Percentiles rank a stretch among this genome's conserved stretches.
Evolutionary conservation across 2,797 vertebrate genomes (phyloP).

Genomic region (Sarcoramphus papa): DNA sequence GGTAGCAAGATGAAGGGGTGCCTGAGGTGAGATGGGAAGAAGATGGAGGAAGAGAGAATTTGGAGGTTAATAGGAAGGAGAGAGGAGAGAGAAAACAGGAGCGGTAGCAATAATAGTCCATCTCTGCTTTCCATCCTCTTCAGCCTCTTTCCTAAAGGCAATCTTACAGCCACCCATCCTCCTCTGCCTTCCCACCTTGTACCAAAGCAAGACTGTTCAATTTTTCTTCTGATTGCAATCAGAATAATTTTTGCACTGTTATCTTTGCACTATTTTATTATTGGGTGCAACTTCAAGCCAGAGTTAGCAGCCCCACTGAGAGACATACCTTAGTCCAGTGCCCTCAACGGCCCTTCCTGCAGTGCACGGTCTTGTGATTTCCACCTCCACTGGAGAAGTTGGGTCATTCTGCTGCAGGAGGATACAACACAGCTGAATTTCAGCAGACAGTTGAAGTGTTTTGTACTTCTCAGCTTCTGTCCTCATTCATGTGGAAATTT

Average conservation of each 20-base stretch:
- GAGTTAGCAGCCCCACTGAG: neutral
- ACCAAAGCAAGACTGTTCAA: neutral
- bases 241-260: neutral
- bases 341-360: neutral
- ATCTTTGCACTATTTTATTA: neutral
- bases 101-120: rapidly evolving
- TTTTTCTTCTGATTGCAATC: neutral
- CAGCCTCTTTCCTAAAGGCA: neutral
- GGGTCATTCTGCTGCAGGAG: neutral
- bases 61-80: neutral
- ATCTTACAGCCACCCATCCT: neutral
- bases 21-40: neutral
- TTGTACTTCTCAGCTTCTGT: neutral
- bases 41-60: neutral
- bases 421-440: neutral
- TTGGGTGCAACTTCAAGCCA: neutral
- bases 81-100: neutral
- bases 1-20: neutral
- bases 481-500: neutral
- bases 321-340: neutral
- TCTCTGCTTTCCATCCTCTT: neutral
- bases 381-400: rapidly evolving
- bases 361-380: neutral
- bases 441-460: neutral
- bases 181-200: neutral